Base-by-base conservation (phyloP, 37 sponge, comb jelly and placozoan species). In the Chondrilla cf. caribensis region DNA sequence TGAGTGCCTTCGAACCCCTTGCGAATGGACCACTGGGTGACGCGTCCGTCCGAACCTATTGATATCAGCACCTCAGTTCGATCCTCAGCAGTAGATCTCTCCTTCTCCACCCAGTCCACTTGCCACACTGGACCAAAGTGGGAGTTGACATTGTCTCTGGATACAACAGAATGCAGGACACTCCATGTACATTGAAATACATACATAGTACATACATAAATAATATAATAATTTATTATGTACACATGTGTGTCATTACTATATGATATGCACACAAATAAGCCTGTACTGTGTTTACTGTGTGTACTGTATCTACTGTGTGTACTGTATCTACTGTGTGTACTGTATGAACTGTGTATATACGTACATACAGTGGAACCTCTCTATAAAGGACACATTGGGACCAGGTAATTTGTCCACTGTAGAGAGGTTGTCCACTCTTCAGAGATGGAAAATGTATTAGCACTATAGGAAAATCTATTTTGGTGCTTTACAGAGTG, bases 51-150 rank as follows among this genome's bases (percentile, higher is more conserved):
- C 2, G 89, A 83, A 39, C 86, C 81, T 14, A 87, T 86, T 41
- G 99, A 96, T 25, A 98, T 93, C 18, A 98, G 91, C 6, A 88
- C 79, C 65, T 98, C 99, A 0, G 91, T 55, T 36, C 71, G 75
- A 64, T 93, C 90, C 79, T 98, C 97, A 54, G 92, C 97, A 0
- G 90, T 41, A 21, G 85, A 81, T 0, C 84, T 60, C 79, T 98
- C 97, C 83, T 90, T 89, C 54, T 88, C 85, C 15, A 98, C 91
- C 97, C 97, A 98, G 65, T 84, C 83, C 24, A 98, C 83, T 70
- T 96, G 93, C 99, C 99, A 98, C 26, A 98, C 92, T 17, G 99
- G 93, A 29, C 88, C 95, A 42, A 90, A 84, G 86, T 98, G 99
- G 47, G 84, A 89, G 19, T 78, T 80, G 15, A 83, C 71, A 7